Base-by-base conservation (phyloP, 2,797 vertebrate genomes). In the Catharus ustulatus region DNA sequence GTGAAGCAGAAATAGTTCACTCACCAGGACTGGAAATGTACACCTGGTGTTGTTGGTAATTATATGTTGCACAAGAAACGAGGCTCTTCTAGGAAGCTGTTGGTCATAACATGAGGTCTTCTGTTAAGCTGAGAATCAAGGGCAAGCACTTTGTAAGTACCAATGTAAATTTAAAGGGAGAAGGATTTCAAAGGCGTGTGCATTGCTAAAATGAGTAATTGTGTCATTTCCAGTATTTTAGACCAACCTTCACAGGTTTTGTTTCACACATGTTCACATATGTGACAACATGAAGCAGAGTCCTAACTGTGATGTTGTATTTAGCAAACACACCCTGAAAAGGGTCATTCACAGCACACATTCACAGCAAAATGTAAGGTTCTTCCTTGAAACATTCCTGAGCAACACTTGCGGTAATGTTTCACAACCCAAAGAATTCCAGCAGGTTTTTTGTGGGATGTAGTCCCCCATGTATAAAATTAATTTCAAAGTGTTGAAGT, bases 401-500 rank as follows among this genome's bases (percentile, higher is more conserved):
- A 93, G 90, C 68, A 95, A 63, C 69, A 55, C 76, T 91, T 91
- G 24, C 26, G 38, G 75, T 79, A 89, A 77, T 49, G 43, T 48
- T 93, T 94, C 87, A 86, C 90, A 93, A 55, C 87, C 43, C 34
- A 36, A 93, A 93, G 49, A 54, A 54, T 68, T 81, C 49, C 72
- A 75, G 64, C 55, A 81, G 84, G 63, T 89, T 93, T 95, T 96
- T 57, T 93, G 46, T 71, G 68, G 61, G 38, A 74, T 90, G 34
- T 45, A 77, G 82, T 92, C 57, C 72, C 92, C 27, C 42, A 20
- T 64, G 85, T 68, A 77, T 90, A 86, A 95, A 97, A 94, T 93
- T 95, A 54, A 94, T 95, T 94, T 92, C 74, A 55, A 95, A 95
- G 63, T 93, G 84, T 83, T 94, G 81, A 90, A 92, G 51, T 86